These are phyloP conservation scores for Climacteris rufus DNA, from an alignment of 2,113 vertebrate species.

Conservation along the genomic window DNA sequence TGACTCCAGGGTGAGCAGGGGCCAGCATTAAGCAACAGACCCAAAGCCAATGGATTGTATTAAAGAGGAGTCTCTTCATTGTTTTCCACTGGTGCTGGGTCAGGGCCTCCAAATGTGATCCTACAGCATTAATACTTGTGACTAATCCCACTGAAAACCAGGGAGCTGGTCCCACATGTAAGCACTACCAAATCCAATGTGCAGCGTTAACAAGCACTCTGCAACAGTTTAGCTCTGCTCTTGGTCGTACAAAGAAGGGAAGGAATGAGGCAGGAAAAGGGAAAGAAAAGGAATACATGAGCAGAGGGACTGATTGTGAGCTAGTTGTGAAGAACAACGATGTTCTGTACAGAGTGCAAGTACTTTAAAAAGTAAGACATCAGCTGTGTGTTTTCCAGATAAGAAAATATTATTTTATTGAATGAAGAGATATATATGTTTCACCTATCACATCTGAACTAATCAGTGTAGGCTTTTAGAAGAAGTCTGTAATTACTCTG, in stretches of 20 bases:
- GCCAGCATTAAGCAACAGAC: not conserved
- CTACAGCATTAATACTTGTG: not conserved
- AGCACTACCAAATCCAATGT: not conserved
- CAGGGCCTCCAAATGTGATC: not conserved
- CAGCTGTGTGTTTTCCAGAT: slow-evolving; percentile 11
- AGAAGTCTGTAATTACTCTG: slow-evolving; percentile 72
- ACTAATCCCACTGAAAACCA: not conserved
- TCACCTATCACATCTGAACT: slow-evolving; percentile 65
- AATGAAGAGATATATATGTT: slow-evolving; percentile 48
- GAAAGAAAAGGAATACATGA: not conserved
- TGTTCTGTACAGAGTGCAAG: not conserved
- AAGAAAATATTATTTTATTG: slow-evolving; percentile 70
- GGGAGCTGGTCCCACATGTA: not conserved
- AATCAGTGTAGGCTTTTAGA: slow-evolving; percentile 68
- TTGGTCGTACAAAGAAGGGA: not conserved
- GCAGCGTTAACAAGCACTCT: not conserved
- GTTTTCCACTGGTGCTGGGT: not conserved
- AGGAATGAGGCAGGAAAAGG: not conserved
- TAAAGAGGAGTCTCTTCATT: not conserved
- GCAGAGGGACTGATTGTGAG: not conserved
- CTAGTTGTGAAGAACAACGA: not conserved
- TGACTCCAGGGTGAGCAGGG: not conserved
- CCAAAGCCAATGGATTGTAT: not conserved
- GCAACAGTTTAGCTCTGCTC: not conserved
- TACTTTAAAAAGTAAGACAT: slow-evolving; percentile 10